phyloP scores from a whole-genome alignment of 2,113 vertebrate genomes.

The Halichoerus grypus region DNA sequence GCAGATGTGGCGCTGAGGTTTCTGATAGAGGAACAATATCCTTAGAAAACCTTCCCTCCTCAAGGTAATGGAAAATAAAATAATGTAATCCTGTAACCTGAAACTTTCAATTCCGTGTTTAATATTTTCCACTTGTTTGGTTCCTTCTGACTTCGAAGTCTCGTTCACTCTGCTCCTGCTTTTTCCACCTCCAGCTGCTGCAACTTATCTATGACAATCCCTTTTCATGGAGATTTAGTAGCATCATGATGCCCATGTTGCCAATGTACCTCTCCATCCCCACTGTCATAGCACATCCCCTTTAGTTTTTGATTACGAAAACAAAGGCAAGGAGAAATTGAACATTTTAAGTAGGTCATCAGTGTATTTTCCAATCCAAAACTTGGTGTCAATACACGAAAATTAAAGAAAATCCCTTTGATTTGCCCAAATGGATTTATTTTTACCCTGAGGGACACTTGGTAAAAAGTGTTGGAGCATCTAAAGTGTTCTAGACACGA shows the following conservation, averaged over 20 bases:
- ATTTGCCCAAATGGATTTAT: neutral
- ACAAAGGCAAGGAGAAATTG: neutral
- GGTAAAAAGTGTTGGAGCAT: neutral
- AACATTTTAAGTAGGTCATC: neutral
- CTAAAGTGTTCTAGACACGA: neutral
- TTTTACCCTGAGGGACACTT: neutral
- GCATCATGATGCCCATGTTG: accelerated
- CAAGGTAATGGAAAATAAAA: conserved; percentile 13
- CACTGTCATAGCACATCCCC: accelerated
- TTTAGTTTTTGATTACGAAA: neutral
- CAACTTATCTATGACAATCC: accelerated
- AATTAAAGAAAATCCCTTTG: neutral
- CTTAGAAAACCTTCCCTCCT: neutral
- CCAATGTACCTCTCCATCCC: neutral
- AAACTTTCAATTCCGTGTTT: neutral
- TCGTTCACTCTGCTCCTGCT: accelerated
- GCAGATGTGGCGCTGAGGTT: conserved; percentile 52
- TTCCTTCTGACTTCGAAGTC: neutral
- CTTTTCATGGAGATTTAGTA: accelerated
- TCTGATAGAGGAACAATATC: neutral
- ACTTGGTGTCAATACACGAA: neutral
- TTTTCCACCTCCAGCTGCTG: neutral
- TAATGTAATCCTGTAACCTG: neutral
- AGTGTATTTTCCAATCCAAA: neutral
- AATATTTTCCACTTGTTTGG: neutral